These are phyloP conservation scores for Adelphocoris suturalis DNA, from an alignment of 2,888 invertebrate species.

Conservation along the genomic window DNA sequence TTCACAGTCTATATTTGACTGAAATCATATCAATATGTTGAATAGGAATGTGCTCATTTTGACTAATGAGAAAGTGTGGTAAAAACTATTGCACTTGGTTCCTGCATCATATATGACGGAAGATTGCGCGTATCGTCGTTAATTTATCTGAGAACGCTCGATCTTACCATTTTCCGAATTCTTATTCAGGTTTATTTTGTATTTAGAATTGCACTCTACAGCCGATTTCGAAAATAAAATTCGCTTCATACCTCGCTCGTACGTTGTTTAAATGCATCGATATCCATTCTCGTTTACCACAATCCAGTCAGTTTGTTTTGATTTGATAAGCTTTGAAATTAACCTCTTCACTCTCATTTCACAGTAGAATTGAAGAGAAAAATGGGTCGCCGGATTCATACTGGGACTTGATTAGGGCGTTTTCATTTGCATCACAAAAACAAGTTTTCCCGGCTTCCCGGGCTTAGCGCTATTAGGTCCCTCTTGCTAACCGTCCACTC, in stretches of 20 bases:
- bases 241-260: no score
- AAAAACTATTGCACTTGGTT: no score
- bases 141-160: conserved; percentile 8
- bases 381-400: background rate
- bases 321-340: background rate
- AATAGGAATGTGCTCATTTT: no score
- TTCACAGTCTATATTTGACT: no score
- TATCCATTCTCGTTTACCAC: no score
- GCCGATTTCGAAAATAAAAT: no score
- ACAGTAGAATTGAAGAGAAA: conserved; percentile 1
- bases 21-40: no score
- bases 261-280: no score
- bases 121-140: conserved; percentile 15
- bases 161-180: background rate
- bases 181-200: no score
- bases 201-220: no score
- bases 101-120: no score
- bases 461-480: background rate
- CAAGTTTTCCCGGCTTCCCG: conserved; percentile 32
- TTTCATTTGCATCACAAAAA: conserved; percentile 39
- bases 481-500: background rate
- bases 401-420: conserved; percentile 20
- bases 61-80: no score
- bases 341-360: background rate
- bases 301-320: background rate